Conservation (phyloP, 2,113 vertebrate species). For the Stictonetta naevosa region DNA sequence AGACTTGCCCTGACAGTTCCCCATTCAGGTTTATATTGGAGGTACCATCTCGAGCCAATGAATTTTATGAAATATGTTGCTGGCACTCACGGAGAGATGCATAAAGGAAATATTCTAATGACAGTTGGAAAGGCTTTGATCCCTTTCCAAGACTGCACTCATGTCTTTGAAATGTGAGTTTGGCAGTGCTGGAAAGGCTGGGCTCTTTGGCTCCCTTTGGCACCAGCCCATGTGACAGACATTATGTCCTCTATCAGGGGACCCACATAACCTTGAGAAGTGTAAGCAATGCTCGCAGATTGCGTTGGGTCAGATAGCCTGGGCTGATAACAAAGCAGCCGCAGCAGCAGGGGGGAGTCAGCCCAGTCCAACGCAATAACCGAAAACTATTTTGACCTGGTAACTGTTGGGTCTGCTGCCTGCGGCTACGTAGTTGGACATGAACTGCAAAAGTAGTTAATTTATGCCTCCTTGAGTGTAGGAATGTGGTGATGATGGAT, state of each 20-base stretch:
- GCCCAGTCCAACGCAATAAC: constrained; percentile 43
- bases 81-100: constrained; percentile 76
- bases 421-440: constrained; percentile 55
- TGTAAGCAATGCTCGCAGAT: constrained; percentile 39
- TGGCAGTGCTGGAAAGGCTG: constrained; percentile 77
- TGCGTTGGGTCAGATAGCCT: constrained; percentile 35
- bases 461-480: constrained; percentile 67
- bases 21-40: constrained; percentile 73
- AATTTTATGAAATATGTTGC: constrained; percentile 79
- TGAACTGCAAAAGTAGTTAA: constrained; percentile 69
- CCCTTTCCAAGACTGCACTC: constrained; percentile 80
- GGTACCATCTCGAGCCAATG: constrained; percentile 76
- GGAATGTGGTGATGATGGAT: constrained; percentile 70
- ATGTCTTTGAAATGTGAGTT: constrained; percentile 81
- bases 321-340: constrained; percentile 48
- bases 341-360: constrained; percentile 29
- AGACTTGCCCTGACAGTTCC: constrained; percentile 74
- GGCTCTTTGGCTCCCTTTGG: constrained; percentile 72
- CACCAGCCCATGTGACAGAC: constrained; percentile 73
- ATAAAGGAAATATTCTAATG: constrained; percentile 84
- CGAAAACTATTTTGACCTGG: constrained; percentile 61
- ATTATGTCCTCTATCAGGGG: constrained; percentile 74
- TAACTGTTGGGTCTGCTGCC: constrained; percentile 66
- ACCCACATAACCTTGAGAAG: constrained; percentile 70
- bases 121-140: constrained; percentile 82